A percentile compares a stretch with the other conserved stretches of the same genome.
Conservation (phyloP, 2,888 invertebrate genomes). For the Nephrotoma appendiculata region DNA sequence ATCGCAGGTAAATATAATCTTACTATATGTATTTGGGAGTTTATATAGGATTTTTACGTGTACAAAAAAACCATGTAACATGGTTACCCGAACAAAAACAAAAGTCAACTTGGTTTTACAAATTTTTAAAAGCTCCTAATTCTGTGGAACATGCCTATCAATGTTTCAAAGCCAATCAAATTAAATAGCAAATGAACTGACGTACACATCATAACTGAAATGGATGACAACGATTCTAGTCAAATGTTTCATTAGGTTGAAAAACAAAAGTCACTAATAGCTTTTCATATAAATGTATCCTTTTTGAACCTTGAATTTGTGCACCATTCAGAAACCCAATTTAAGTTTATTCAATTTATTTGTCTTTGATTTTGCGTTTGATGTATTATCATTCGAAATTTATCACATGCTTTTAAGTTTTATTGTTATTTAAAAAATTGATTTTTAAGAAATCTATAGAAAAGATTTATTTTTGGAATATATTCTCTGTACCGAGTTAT, state of each 20-base stretch:
- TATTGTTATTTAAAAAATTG: background rate
- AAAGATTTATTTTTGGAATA: background rate
- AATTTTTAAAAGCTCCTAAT: background rate
- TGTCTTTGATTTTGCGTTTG: background rate
- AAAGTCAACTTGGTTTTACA: background rate
- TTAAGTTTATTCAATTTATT: background rate
- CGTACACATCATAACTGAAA: background rate
- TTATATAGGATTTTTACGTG: background rate
- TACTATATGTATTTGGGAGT: background rate
- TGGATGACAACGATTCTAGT: background rate
- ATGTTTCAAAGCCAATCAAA: background rate
- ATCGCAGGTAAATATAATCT: background rate
- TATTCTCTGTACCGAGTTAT: background rate
- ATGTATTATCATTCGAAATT: background rate
- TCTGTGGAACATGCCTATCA: background rate
- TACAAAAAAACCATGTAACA: background rate
- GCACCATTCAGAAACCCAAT: background rate
- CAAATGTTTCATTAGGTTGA: background rate
- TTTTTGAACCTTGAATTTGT: background rate
- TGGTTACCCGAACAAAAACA: background rate
- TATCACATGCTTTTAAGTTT: background rate
- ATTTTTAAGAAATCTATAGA: background rate
- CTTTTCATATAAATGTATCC: background rate
- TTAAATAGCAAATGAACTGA: background rate
- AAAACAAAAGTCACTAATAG: background rate